Conservation (phyloP, 2,888 invertebrate species). For the Lithophane socia region DNA sequence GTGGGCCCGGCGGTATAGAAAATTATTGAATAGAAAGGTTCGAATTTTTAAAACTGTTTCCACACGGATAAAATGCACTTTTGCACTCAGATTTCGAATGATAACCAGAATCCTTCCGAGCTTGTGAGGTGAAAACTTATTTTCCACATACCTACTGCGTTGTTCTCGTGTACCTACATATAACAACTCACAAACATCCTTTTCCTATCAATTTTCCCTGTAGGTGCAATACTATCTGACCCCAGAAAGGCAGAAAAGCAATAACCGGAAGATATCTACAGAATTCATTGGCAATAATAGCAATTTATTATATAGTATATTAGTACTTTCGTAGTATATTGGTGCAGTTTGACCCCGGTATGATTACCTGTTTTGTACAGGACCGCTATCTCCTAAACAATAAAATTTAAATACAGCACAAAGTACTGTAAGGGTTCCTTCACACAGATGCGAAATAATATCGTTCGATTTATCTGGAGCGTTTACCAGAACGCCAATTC, state of each 20-base stretch:
- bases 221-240: slow-evolving; percentile 36
- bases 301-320: slow-evolving; percentile 39
- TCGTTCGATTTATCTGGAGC: background rate
- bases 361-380: slow-evolving; percentile 49
- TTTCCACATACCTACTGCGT: background rate
- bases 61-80: too few species aligned
- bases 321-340: slow-evolving; percentile 15
- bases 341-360: slow-evolving; percentile 41
- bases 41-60: too few species aligned
- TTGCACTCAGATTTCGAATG: too few species aligned
- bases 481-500: background rate
- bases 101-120: too few species aligned
- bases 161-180: too few species aligned
- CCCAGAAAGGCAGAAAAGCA: slow-evolving; percentile 30
- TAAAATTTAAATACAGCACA: slow-evolving; percentile 49
- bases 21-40: too few species aligned
- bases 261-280: slow-evolving; percentile 46
- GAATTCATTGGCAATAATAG: slow-evolving; percentile 46
- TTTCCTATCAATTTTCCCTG: slow-evolving; percentile 18
- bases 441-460: background rate
- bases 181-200: background rate
- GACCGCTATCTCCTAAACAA: slow-evolving; percentile 43
- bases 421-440: slow-evolving; percentile 19
- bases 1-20: too few species aligned
- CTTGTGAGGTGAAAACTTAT: too few species aligned